Evolutionary conservation across 2,113 vertebrate genomes (phyloP).

Genomic region (human): DNA sequence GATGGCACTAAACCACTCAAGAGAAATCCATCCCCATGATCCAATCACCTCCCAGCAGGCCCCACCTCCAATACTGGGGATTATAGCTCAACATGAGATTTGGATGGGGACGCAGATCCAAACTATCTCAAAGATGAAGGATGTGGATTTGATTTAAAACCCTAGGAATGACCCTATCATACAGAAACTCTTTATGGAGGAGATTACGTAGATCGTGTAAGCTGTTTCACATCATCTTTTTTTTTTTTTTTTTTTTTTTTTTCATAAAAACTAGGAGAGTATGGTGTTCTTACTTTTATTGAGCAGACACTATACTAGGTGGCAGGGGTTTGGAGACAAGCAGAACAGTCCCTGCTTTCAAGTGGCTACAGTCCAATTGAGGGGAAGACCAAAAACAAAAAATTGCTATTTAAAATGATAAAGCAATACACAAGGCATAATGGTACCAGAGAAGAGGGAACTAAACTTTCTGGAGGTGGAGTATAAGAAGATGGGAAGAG

Average conservation of each 20-base stretch:
- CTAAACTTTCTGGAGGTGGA: not conserved
- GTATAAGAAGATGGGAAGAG: not conserved
- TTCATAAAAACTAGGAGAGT: not conserved
- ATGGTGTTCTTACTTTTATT: not conserved
- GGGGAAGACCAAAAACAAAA: not conserved
- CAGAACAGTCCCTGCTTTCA: rapidly evolving
- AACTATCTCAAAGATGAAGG: not conserved
- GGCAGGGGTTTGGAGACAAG: not conserved
- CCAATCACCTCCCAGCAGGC: too few relatives aligned
- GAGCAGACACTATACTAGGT: not conserved
- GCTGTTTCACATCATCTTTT: not conserved
- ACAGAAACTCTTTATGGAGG: not conserved
- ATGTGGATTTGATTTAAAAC: not conserved
- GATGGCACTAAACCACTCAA: too few relatives aligned
- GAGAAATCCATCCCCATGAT: too few relatives aligned
- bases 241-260: not conserved
- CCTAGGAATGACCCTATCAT: rapidly evolving
- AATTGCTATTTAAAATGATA: not conserved
- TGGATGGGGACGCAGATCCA: too few relatives aligned
- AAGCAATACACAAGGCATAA: too few relatives aligned
- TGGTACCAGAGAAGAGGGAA: not conserved
- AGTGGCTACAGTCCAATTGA: not conserved
- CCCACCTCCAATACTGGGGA: too few relatives aligned
- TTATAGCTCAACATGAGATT: too few relatives aligned
- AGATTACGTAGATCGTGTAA: not conserved